A percentile compares a stretch with the other conserved stretches of the same genome.
phyloP scores from a whole-genome alignment of 2,797 vertebrate genomes.

The Sebastes reedi region DNA sequence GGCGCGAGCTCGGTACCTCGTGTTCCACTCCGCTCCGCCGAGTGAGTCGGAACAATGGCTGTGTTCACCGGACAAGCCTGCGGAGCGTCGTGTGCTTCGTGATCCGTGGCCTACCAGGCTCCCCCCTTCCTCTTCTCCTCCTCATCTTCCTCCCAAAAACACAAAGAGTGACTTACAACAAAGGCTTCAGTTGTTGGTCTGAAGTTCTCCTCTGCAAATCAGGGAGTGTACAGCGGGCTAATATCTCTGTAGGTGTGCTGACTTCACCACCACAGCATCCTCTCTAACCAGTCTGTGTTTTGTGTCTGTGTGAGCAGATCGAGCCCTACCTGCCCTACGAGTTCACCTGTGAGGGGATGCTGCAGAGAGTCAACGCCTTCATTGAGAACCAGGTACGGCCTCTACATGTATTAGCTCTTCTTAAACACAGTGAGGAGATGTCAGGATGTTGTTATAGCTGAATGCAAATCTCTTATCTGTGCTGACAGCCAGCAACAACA shows the following conservation, averaged over 20 bases:
- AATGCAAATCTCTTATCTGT: too few relatives aligned
- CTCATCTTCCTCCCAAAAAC: not conserved
- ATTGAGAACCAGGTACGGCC: conserved; percentile 92
- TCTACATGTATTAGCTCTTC: not conserved
- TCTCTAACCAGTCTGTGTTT: not conserved
- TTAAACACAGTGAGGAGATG: not conserved
- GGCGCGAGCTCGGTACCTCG: conserved; percentile 1
- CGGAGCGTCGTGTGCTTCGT: conserved; percentile 34
- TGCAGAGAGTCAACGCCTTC: conserved; percentile 96
- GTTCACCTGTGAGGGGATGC: conserved; percentile 98
- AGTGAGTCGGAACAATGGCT: conserved; percentile 48
- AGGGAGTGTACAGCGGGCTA: not conserved
- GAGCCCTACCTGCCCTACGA: conserved; percentile 98
- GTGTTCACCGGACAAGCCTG: conserved; percentile 44
- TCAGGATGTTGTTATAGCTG: too few relatives aligned
- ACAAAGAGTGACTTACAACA: conserved; percentile 43
- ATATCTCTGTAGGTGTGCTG: not conserved
- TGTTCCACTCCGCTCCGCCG: conserved; percentile 20
- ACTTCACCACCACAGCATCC: not conserved
- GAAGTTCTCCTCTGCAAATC: conserved; percentile 22
- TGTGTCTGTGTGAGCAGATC: conserved; percentile 80
- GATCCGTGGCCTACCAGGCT: conserved; percentile 57
- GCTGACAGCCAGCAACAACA: too few relatives aligned
- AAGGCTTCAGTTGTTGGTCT: conserved; percentile 49
- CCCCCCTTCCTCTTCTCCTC: conserved; percentile 15